A percentile compares a stretch with the other conserved stretches of the same genome.
These are phyloP conservation scores for Trypoxylon attenuatum DNA, from an alignment of 2,888 invertebrate species.

Conservation along the genomic window DNA sequence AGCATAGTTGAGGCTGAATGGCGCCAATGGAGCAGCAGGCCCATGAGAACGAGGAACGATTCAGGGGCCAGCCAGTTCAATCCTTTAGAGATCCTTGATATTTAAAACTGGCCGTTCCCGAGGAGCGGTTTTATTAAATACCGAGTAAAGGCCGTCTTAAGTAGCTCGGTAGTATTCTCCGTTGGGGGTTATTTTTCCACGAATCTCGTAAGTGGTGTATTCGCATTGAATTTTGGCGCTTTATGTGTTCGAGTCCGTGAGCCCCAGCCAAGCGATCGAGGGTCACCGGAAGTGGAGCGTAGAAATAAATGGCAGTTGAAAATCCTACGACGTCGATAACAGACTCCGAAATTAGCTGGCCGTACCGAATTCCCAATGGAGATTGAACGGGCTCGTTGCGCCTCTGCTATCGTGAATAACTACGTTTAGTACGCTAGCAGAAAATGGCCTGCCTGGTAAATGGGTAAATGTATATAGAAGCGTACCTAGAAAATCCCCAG, in stretches of 20 bases:
- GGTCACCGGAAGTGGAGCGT: constrained; percentile 29
- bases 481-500: constrained; percentile 44
- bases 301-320: constrained; percentile 55
- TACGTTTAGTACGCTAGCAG: constrained; percentile 52
- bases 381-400: constrained; percentile 56
- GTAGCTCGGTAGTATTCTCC: too few relatives aligned
- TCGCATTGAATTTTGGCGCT: constrained; percentile 12
- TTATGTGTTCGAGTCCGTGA: neutral
- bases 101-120: too few relatives aligned
- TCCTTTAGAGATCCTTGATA: too few relatives aligned
- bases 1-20: too few relatives aligned
- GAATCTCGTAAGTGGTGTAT: constrained; percentile 15
- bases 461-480: constrained; percentile 35
- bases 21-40: too few relatives aligned
- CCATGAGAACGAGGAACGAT: too few relatives aligned
- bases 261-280: neutral
- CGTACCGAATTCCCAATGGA: constrained; percentile 60
- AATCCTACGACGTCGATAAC: constrained; percentile 59
- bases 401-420: constrained; percentile 58
- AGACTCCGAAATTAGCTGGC: constrained; percentile 57
- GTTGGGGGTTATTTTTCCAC: too few relatives aligned
- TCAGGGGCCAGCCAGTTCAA: too few relatives aligned
- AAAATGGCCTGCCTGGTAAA: constrained; percentile 53
- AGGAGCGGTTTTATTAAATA: too few relatives aligned
- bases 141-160: too few relatives aligned